Base-by-base conservation (phyloP, 2,888 invertebrate genomes). In the Pecten maximus region DNA sequence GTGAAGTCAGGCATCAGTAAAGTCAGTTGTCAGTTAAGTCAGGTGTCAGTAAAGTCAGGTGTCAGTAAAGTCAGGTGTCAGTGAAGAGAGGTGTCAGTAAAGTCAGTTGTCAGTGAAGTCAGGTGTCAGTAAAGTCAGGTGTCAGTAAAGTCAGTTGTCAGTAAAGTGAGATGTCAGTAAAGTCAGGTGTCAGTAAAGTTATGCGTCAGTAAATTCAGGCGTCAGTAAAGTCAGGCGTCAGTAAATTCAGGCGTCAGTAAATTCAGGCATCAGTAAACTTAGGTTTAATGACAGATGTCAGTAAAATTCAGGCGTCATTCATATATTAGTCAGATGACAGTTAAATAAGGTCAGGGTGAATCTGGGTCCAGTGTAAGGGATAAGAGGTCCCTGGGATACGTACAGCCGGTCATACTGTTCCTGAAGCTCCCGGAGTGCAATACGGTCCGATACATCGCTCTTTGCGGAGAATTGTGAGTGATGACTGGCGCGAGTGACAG, bases 381-480 rank as follows among this genome's bases (percentile, higher is more conserved):
- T 50, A 16, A 16, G 12, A 12, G 4, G 12, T 8, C 44, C 44
- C 50, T 50, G 8, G 44, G 74, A 40, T 28, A 94, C 96, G 94
- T 93, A 96, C 96, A 96, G 90, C 89, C 91, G 91, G 40, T 93
- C 93, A 88, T 94, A 95, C 90, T 95, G 95, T 1, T 94, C 92
- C 89, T 95, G 94, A 12, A 95, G 91, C 10, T 95, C 94, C n/a
- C 92, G 91, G 74, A 95, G 91, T 0, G 93, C 92, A 19, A 91
- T 91, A n/a, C 93, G 92, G 35, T 94, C 94, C 0, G 93, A 60
- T 6, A 40, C 89, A 3, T 87, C 89, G 40, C 88, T 91, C 50
- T 87, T 89, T 3, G 89, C 90, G n/a, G 93, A 89, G 2, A 92
- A 87, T 28, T 74, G 74, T 0, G 93, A 93, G 35, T 93, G 89